These are phyloP conservation scores for Drosophila merina DNA, from an alignment of 2,888 invertebrate genomes.

Conservation along the genomic window DNA sequence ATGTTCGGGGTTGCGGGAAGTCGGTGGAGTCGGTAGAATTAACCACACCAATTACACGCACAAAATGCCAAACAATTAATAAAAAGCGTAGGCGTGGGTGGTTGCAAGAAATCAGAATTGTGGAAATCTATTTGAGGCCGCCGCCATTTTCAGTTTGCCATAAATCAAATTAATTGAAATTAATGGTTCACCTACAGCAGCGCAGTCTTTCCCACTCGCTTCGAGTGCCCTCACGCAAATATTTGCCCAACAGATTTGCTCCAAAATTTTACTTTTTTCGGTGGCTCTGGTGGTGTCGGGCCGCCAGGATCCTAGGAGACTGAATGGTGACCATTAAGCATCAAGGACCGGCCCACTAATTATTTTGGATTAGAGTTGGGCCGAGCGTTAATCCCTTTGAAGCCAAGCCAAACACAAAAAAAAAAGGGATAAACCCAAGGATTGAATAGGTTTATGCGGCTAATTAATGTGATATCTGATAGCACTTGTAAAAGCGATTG, in stretches of 20 bases:
- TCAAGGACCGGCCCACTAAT: conserved; percentile 53
- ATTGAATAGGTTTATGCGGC: conserved; percentile 46
- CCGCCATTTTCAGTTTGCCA: conserved; percentile 52
- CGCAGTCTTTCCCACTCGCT: conserved; percentile 12
- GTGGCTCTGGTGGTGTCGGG: conserved; percentile 1
- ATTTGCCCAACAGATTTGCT: conserved; percentile 39
- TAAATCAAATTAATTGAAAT: conserved; percentile 81
- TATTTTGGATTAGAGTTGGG: conserved; percentile 57
- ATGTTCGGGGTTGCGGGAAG: neutral
- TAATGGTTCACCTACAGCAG: conserved; percentile 63
- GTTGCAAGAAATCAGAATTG: conserved; percentile 31
- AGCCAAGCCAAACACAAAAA: conserved; percentile 24
- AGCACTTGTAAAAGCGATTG: conserved; percentile 25
- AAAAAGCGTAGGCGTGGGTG: conserved; percentile 12
- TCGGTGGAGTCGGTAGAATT: conserved; percentile 24
- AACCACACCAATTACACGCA: conserved; percentile 55
- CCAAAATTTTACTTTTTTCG: conserved; percentile 1
- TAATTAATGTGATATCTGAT: conserved; percentile 53
- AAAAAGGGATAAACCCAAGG: conserved; percentile 44
- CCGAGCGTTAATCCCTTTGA: conserved; percentile 50
- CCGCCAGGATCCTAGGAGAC: conserved; percentile 34
- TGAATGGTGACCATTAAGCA: conserved; percentile 37
- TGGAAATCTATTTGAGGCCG: conserved; percentile 55
- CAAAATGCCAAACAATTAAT: conserved; percentile 59
- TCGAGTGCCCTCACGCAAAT: conserved; percentile 51